Evolutionary conservation across 2,888 invertebrate species (phyloP), one percentile per base, ranked within the genome.

Genomic region (Drosophila anceps): DNA sequence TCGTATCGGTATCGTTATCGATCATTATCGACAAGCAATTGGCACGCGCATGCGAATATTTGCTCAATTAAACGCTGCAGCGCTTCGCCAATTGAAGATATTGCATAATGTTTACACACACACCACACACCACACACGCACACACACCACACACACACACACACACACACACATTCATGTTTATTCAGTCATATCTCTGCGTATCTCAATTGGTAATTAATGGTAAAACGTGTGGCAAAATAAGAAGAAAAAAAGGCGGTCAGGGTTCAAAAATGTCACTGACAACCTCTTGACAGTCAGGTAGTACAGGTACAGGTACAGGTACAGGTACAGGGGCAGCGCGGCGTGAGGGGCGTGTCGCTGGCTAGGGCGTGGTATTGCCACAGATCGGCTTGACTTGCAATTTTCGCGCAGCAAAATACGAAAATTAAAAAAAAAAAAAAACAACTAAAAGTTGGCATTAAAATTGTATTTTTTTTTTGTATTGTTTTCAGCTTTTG

Each of bases 231-330:
- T 69, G 78, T 70, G 39, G 59, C 69, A 62, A 69, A 73, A 73
- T 85, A 15, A n/a, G 29, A 29, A 18, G 29, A n/a, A 6, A 12
- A 31, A 76, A 79, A 84, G 73, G 68, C 78, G 86, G 83, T 78
- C 79, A 86, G 82, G 71, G 84, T 84, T 86, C 87, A 88, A 67
- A 73, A 73, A 73, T 81, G 87, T 89, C 84, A 87, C 64, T 69
- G 78, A 65, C 75, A 80, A 58, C 54, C 67, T 62, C 67, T 57
- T 53, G 67, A 72, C 73, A 64, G 39, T n/a, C 58, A 50, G 74
- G 44, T 66, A 66, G 33, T 4, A n/a, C n/a, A n/a, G n/a, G n/a
- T n/a, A n/a, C n/a, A n/a, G n/a, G n/a, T n/a, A n/a, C n/a, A n/a
- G n/a, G n/a, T n/a, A n/a, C n/a, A n/a, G n/a, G n/a, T n/a, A n/a